These are phyloP conservation scores for Tragelaphus scriptus DNA, from an alignment of 2,113 vertebrate species.

Conservation along the genomic window DNA sequence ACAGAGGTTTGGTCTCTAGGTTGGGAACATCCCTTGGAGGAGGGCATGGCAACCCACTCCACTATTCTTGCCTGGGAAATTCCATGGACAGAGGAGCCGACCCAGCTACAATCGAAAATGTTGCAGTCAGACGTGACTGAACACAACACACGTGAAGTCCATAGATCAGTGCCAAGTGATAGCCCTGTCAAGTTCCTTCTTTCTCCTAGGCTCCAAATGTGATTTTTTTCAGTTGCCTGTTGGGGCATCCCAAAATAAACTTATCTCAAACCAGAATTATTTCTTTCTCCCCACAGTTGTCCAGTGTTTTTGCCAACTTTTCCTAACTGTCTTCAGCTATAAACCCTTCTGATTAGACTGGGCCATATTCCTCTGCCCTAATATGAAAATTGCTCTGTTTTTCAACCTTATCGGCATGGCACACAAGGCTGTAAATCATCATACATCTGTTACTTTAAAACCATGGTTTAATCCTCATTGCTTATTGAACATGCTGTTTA, in stretches of 20 bases:
- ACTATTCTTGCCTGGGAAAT: background rate
- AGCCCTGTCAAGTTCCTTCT: background rate
- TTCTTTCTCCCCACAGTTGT: background rate
- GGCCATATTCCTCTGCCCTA: background rate
- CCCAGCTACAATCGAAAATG: background rate
- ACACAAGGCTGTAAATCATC: background rate
- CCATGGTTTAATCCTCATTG: background rate
- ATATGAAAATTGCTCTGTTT: background rate
- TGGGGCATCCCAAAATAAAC: background rate
- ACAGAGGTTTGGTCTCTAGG: background rate
- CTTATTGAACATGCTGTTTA: background rate
- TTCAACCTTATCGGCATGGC: background rate
- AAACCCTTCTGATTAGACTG: background rate
- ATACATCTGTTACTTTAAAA: background rate
- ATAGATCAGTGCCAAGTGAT: background rate
- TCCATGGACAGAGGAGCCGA: background rate
- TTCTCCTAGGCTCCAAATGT: background rate
- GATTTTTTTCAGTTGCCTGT: background rate
- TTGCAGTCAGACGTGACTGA: background rate
- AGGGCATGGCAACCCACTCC: background rate
- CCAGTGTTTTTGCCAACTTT: background rate
- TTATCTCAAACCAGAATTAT: background rate
- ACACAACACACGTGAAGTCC: background rate
- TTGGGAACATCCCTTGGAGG: background rate
- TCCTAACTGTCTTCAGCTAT: background rate